Evolutionary conservation across 1,140 invertebrate genomes (phyloP).

Genomic region (Plutomurus gul): DNA sequence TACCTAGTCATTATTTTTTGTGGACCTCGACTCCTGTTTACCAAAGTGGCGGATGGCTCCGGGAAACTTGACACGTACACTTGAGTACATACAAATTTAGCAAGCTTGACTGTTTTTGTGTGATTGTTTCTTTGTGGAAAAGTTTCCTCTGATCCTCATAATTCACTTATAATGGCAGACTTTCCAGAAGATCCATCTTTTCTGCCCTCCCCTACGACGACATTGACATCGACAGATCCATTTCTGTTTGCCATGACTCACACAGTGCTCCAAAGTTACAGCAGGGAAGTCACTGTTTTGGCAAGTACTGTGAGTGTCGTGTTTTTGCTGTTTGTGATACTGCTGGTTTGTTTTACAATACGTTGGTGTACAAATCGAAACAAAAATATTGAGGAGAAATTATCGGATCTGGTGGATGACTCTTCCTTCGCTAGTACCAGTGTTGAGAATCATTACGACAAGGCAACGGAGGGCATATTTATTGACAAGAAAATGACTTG

Average conservation of each 20-base stretch:
- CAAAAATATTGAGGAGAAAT: slow-evolving; percentile 11
- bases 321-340: not conserved
- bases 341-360: slow-evolving; percentile 23
- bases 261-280: not conserved
- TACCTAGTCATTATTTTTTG: not conserved
- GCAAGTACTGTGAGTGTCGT: slow-evolving; percentile 31
- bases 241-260: slow-evolving; percentile 11
- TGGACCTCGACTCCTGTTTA: not conserved
- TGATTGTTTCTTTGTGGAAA: no score
- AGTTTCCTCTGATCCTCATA: not conserved
- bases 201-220: not conserved
- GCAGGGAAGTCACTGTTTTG: slow-evolving; percentile 12
- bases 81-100: not conserved
- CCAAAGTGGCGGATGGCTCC: not conserved
- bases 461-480: not conserved
- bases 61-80: not conserved
- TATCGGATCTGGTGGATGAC: not conserved
- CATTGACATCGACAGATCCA: not conserved
- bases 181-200: slow-evolving; percentile 9
- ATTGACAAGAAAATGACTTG: not conserved
- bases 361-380: not conserved
- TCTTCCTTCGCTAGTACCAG: not conserved
- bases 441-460: not conserved
- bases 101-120: no score
- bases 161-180: slow-evolving; percentile 8